A percentile compares a stretch with the other conserved stretches of the same genome.
phyloP scores from a whole-genome alignment of 2,888 invertebrate species.

The Dolichopus griseipennis region DNA sequence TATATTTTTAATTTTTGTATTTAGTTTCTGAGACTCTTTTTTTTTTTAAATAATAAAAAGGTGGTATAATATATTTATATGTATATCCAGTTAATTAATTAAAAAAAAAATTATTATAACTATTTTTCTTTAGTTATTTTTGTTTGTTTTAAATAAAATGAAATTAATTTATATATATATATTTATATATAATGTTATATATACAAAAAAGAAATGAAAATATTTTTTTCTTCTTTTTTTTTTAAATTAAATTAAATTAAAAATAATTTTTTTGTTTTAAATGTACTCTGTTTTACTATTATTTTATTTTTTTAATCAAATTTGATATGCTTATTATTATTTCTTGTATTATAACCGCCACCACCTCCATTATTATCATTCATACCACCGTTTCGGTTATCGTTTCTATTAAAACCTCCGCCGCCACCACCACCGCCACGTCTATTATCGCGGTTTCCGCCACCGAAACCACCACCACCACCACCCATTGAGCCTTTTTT shows the following conservation, averaged over 20 bases:
- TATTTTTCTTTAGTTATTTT: no score
- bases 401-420: slow-evolving; percentile 22
- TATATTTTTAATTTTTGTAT: no score
- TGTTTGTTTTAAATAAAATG: no score
- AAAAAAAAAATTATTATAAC: no score
- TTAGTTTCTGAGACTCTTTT: no score
- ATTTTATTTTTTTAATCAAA: background rate
- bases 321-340: background rate
- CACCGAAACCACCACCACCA: slow-evolving; percentile 28
- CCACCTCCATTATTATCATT: slow-evolving; percentile 19
- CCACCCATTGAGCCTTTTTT: slow-evolving; percentile 26
- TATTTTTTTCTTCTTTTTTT: slow-evolving; percentile 13
- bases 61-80: no score
- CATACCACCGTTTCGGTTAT: slow-evolving; percentile 25
- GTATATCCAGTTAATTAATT: no score
- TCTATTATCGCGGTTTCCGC: slow-evolving; percentile 27
- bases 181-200: slow-evolving; percentile 7
- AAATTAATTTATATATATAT: no score
- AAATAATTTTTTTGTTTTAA: slow-evolving; percentile 13
- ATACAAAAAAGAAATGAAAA: slow-evolving; percentile 15
- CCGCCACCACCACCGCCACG: slow-evolving; percentile 14
- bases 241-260: slow-evolving; percentile 11
- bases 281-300: slow-evolving; percentile 6
- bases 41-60: no score
- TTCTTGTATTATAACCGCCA: background rate